These are phyloP conservation scores for Cheilinus undulatus DNA, from an alignment of 2,113 vertebrate species.

Conservation along the genomic window DNA sequence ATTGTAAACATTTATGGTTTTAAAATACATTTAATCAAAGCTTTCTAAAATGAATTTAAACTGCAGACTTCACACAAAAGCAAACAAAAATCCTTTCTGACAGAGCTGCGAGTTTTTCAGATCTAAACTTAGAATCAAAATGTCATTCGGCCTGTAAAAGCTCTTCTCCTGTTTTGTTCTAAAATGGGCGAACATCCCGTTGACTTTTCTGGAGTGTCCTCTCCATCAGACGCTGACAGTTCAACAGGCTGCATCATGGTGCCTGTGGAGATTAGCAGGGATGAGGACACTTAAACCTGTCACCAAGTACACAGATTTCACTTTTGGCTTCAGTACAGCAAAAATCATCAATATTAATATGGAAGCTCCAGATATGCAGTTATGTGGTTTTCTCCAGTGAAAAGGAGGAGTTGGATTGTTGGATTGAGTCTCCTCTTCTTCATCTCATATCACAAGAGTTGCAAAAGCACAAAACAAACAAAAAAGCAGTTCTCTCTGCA, in stretches of 20 bases:
- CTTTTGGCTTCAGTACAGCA: background rate
- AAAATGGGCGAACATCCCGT: slow-evolving; percentile 43
- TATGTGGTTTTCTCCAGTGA: too few relatives aligned
- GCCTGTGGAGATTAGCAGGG: slow-evolving; percentile 8
- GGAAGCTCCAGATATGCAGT: too few relatives aligned
- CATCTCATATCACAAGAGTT: too few relatives aligned
- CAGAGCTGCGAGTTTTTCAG: background rate
- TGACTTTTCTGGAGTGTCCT: slow-evolving; percentile 36
- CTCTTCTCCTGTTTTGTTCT: slow-evolving; percentile 20
- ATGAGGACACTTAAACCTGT: slow-evolving; percentile 36
- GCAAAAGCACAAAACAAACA: too few relatives aligned
- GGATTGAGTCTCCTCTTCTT: too few relatives aligned
- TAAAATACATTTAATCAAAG: background rate
- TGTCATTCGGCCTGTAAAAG: slow-evolving; percentile 47
- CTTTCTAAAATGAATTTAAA: too few relatives aligned
- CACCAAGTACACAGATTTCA: slow-evolving; percentile 6
- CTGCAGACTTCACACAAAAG: background rate
- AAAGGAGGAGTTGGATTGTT: too few relatives aligned
- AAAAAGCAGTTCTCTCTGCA: too few relatives aligned
- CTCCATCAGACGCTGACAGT: slow-evolving; percentile 33
- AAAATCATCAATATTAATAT: background rate
- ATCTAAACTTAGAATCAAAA: slow-evolving; percentile 35
- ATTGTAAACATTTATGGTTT: too few relatives aligned
- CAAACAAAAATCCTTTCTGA: background rate
- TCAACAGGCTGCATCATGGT: slow-evolving; percentile 16